Base-by-base conservation (phyloP, 2,888 invertebrate genomes). In the Beris chalybata region DNA sequence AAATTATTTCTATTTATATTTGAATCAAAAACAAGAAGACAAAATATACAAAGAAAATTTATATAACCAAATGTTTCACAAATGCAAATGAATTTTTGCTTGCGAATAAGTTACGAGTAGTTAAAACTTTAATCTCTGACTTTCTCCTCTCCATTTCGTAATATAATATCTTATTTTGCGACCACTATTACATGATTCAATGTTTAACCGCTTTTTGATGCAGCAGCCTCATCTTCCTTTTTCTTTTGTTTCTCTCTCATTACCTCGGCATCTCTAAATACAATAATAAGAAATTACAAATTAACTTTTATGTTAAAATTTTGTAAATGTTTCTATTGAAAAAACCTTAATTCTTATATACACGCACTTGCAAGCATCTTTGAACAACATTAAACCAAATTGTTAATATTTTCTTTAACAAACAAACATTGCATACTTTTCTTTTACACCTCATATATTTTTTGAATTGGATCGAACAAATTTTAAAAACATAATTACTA, bases 161-260 rank as follows among this genome's bases (percentile, higher is more conserved):
- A 43, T 50, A 56, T 50, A 53, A 47, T 61, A 53, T 61, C 13
- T 50, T 66, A 22, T 30, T 50, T 47, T 66, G 38, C 38, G 5
- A 45, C 31, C 9, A 29, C 47, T 31, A 29, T 9, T 56, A 12
- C 6, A 45, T 31, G 32, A 43, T 48, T 52, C 47, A 11, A 43
- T 13, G 57, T 58, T 65, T 38, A 38, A 38, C 38, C 38, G 12
- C 57, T 57, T 29, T 52, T 56, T 6, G 56, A n/a, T 9, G 52
- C 67, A 9, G 45, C 48, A 9, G 50, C 76, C 71, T 83, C 83
- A 74, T 85, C 84, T 75, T 89, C 87, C 75, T 91, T 91, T 81
- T 89, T 90, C 76, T 85, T 85, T 82, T 94, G 93, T 78, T 94
- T 94, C 77, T 93, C 91, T 76, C 93, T 83, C 91, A 94, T 93